Evolutionary conservation across 2,113 vertebrate species (phyloP).

Genomic region (Bucco capensis): DNA sequence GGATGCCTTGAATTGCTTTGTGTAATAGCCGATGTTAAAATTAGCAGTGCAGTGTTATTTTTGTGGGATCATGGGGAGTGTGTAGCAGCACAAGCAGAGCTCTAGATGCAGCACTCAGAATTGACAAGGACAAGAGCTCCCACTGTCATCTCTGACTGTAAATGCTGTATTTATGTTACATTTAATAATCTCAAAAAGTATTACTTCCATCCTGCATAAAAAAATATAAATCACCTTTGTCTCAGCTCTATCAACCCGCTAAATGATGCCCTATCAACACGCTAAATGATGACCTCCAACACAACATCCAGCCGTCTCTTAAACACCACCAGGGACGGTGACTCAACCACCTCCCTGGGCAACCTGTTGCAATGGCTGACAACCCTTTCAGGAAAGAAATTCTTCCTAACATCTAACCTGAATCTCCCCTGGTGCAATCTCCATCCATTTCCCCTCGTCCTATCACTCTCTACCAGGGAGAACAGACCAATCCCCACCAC

Average conservation of each 20-base stretch:
- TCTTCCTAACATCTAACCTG: too few relatives aligned
- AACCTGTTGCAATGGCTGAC: too few relatives aligned
- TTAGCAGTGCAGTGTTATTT: conserved; percentile 13
- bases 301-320: too few relatives aligned
- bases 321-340: too few relatives aligned
- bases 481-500: too few relatives aligned
- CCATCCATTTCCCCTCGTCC: too few relatives aligned
- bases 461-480: too few relatives aligned
- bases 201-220: rapidly evolving
- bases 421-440: too few relatives aligned
- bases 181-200: neutral
- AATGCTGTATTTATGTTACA: neutral
- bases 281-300: too few relatives aligned
- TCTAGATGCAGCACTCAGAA: neutral
- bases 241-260: neutral
- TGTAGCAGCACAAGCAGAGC: neutral
- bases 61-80: neutral
- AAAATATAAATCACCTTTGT: neutral
- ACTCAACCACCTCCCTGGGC: too few relatives aligned
- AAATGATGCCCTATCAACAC: too few relatives aligned
- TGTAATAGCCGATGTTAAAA: conserved; percentile 49
- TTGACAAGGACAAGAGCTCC: neutral
- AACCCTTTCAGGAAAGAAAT: too few relatives aligned
- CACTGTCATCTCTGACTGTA: neutral
- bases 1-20: conserved; percentile 34